Evolutionary conservation across 2,888 invertebrate genomes (phyloP), one percentile per base, ranked within the genome.

Genomic region (Epistrophella euchroma): DNA sequence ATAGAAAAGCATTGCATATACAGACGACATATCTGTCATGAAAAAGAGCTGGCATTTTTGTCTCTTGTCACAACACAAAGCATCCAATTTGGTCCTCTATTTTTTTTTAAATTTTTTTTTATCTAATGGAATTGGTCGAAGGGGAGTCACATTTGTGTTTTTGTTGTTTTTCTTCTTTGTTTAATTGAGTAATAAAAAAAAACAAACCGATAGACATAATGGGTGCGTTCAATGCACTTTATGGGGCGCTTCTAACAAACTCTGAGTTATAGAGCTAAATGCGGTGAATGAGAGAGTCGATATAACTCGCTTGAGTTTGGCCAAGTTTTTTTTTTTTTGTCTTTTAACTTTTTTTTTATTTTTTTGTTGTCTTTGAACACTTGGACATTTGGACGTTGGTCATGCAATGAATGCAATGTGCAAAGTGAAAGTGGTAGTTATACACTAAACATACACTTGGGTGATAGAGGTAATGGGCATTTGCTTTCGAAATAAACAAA

Each of bases 121-220:
- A 0, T 74, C 60, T 77, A 72, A 85, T 75, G 80, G 80, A 75
- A 60, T 22, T 15, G 15, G 15, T 15, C 15, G 60, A 60, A 60
- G 35, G 60, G 60, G 40, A 60, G 60, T 60, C 5, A 52, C 37
- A 37, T 60, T 60, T 35, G 13, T 60, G 19, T 32, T 19, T 5
- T 35, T 35, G 4, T 35, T 35, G 37, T 37, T 37, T 22, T 25
- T 62, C 28, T 62, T 17, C 25, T 62, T 64, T 64, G 80, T 80
- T 85, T 80, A 85, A 85, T 80, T 85, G 84, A 85, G 84, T 85
- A 80, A 85, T 85, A 80, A 84, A 80, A 75, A 45, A 32, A 80
- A 58, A 78, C 72, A 52, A 19, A 77, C 32, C 70, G 22, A 45
- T 64, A 62, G 47, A 58, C 52, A 28, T 52, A 74, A 74, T 74